Evolutionary conservation across 92 coral and sea anemone species (phyloP), one percentile per base, ranked within the genome.

Genomic region (Parazoanthus darwini): DNA sequence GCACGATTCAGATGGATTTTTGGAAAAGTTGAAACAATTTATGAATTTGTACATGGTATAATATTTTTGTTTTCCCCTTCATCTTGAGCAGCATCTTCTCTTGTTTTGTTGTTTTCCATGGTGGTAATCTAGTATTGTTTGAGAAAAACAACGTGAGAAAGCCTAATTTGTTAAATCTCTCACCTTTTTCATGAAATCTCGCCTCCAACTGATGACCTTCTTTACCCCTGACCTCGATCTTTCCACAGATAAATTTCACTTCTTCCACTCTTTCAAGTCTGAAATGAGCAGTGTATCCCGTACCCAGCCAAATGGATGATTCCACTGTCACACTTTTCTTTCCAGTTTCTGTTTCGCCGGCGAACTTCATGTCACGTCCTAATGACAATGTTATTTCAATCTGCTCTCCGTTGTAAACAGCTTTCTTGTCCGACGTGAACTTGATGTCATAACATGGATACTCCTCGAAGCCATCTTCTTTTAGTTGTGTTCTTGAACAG

Each of bases 361-460:
- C 77, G 18, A 72, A 72, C 77, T 72, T 25, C 77, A 72, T 72
- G 37, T 72, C 77, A 33, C 77, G 33, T 72, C 77, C 77, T 72
- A 72, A 20, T 72, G 77, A 29, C 77, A 72, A 38, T 8, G 38
- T 33, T 16, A 72, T 26, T 18, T 72, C 77, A 33, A 72, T 33
- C 37, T 29, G 77, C 15, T 72, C 77, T 72, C n/a, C 43, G 37
- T 72, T 72, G 38, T 8, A 72, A 10, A 72, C 77, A 72, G 43
- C 5, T 26, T 33, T 14, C 77, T 26, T 33, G 77, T 72, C 51
- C 51, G 51, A 9, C 51, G 8, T 5, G 51, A 9, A 46, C 8
- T 46, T 6, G 8, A 46, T 46, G 11, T 5, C 51, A 46, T 72
- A 1, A 72, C 77, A 72, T 3, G 38, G 77, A 72, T 72, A 46